A percentile compares a stretch with the other conserved stretches of the same genome.
These are phyloP conservation scores for Xyrauchen texanus DNA, from an alignment of 2,113 vertebrate species.

Conservation along the genomic window DNA sequence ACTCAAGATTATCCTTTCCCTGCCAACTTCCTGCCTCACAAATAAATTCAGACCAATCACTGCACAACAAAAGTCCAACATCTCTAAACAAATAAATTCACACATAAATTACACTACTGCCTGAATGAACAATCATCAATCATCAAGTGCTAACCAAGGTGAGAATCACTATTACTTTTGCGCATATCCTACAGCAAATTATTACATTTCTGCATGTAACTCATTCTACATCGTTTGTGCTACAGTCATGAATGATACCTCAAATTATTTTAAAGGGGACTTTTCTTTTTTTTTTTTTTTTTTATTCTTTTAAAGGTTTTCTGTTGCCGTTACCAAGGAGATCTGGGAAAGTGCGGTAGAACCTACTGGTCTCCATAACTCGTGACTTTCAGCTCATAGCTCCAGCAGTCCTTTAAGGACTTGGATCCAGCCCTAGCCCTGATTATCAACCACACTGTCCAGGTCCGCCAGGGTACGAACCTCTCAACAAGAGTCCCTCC, in stretches of 20 bases:
- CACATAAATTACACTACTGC: conserved; percentile 11
- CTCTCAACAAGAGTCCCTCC: conserved; percentile 29
- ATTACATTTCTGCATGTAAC: too few relatives aligned
- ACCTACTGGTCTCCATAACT: conserved; percentile 8
- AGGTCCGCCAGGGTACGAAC: conserved; percentile 19
- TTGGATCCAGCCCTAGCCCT: conserved; percentile 28
- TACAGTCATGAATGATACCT: too few relatives aligned
- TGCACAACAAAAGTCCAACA: too few relatives aligned
- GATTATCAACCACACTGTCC: not conserved
- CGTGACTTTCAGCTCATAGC: conserved; percentile 7
- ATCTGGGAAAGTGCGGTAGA: conserved; percentile 16
- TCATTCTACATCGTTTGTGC: too few relatives aligned
- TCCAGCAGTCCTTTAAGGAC: conserved; percentile 33
- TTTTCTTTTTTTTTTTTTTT: too few relatives aligned
- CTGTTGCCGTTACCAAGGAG: conserved; percentile 46
- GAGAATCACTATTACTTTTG: not conserved
- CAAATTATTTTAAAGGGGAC: not conserved
- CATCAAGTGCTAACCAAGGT: not conserved
- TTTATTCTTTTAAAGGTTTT: too few relatives aligned
- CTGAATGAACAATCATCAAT: not conserved
- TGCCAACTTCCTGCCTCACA: conserved; percentile 30
- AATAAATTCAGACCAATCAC: conserved; percentile 6
- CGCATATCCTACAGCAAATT: not conserved
- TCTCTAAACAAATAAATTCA: conserved; percentile 7
- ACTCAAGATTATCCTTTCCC: conserved; percentile 26